phyloP scores from a whole-genome alignment of 2,888 invertebrate genomes.

The Anarsia innoxiella region DNA sequence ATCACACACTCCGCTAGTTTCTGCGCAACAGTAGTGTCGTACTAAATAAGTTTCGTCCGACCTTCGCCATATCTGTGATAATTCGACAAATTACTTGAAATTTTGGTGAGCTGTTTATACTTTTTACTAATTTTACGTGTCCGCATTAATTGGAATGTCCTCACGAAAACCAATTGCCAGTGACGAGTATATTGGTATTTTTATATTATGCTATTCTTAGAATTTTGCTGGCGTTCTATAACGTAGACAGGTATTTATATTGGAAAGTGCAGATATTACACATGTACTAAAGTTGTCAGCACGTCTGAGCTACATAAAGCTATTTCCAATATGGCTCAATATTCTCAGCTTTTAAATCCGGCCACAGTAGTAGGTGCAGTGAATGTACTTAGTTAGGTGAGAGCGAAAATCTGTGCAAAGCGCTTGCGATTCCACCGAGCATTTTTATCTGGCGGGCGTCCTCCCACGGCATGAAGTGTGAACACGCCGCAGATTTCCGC shows the following conservation, averaged over 20 bases:
- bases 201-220: too few species aligned
- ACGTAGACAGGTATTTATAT: too few species aligned
- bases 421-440: constrained; percentile 38
- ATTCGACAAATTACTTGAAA: constrained; percentile 10
- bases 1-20: not conserved
- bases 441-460: constrained; percentile 47
- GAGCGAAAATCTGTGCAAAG: constrained; percentile 38
- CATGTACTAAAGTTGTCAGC: too few species aligned
- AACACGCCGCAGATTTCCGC: constrained; percentile 59
- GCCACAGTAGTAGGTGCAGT: constrained; percentile 9
- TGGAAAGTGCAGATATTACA: too few species aligned
- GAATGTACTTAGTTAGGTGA: constrained; percentile 15
- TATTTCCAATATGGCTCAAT: too few species aligned
- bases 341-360: constrained; percentile 11
- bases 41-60: constrained; percentile 12
- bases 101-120: constrained; percentile 7
- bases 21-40: not conserved
- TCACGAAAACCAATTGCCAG: too few species aligned
- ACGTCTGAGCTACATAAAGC: too few species aligned
- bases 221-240: too few species aligned
- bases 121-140: not conserved
- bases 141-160: not conserved
- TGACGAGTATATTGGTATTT: too few species aligned
- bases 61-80: constrained; percentile 12
- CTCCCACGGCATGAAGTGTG: constrained; percentile 51